Base-by-base conservation (phyloP, 2,888 invertebrate species). In the Conops quadrifasciatus region DNA sequence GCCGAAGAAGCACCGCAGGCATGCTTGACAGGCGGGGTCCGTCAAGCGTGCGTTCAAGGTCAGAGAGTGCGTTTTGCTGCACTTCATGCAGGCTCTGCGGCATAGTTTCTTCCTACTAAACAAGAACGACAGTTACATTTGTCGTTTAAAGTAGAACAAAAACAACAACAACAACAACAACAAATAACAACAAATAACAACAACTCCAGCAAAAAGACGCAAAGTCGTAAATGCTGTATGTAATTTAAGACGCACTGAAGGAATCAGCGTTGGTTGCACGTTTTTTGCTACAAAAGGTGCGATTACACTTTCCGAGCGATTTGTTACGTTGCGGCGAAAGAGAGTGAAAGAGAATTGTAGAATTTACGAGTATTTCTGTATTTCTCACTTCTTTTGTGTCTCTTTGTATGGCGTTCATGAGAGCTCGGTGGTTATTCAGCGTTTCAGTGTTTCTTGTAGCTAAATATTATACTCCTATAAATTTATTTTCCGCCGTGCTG, bases 251-350 rank as follows among this genome's bases (percentile, higher is more conserved):
- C 73, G 72, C 59, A 63, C 26, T 49, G 15, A 16, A 60, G 30
- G 70, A 53, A 69, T 62, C 69, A 43, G 53, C 63, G 62, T 69
- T 69, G 36, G 53, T 36, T 53, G 53, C 9, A 51, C 43, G 53
- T 45, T 56, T 56, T 51, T 24, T 47, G 19, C 21, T 21, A 47
- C 58, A 51, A 47, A 74, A 77, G 77, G 77, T 77, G 76, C 74
- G 75, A 75, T 77, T 77, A 77, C 73, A 76, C 73, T 77, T 77
- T 77, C 77, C 75, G 68, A 75, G 75, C 76, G 74, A 77, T 77
- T 77, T 77, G 74, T 75, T 77, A n/a, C 11, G 65, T 4, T 9
- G 13, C 3, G 13, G 56, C 9, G 45, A 64, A 62, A 67, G n/a
- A 49, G 7, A 49, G 45, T 15, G 45, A 45, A 72, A 69, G 69